Conservation (phyloP, 2,113 vertebrate species). For the Carollia perspicillata region DNA sequence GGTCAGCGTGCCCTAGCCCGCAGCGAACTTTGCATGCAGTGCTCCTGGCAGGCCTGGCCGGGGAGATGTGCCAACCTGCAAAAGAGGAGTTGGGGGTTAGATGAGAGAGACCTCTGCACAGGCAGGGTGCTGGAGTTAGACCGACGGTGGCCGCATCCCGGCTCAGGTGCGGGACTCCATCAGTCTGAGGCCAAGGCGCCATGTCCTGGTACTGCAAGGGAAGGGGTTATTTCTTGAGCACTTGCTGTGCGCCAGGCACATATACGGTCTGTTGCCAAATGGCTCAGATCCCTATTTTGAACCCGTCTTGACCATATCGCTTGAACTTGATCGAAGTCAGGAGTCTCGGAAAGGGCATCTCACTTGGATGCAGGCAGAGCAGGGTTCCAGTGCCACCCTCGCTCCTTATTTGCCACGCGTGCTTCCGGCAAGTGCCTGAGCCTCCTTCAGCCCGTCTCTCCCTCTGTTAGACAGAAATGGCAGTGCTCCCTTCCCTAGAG, state of each 20-base stretch:
- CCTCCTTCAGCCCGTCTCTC: not conserved
- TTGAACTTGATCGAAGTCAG: not conserved
- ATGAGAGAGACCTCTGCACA: not conserved
- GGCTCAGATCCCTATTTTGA: not conserved
- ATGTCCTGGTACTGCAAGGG: too few relatives aligned
- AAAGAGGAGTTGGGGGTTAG: not conserved
- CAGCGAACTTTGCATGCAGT: conserved; percentile 62
- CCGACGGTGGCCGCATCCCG: accelerated
- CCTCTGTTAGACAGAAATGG: not conserved
- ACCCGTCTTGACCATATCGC: not conserved
- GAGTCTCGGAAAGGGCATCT: not conserved
- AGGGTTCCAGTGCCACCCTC: not conserved
- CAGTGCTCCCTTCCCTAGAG: not conserved
- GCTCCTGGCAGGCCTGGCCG: conserved; percentile 2
- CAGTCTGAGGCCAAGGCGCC: not conserved
- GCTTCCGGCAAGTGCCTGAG: not conserved
- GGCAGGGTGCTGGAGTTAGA: not conserved
- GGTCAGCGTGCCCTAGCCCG: conserved; percentile 12
- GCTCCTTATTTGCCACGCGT: not conserved
- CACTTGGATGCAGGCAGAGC: not conserved
- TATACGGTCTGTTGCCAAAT: not conserved
- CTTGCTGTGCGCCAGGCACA: not conserved
- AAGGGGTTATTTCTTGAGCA: not conserved
- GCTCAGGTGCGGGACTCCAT: not conserved
- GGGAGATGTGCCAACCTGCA: conserved; percentile 48